phyloP scores from a whole-genome alignment of 1,140 invertebrate genomes.

The Drosophila cardini region DNA sequence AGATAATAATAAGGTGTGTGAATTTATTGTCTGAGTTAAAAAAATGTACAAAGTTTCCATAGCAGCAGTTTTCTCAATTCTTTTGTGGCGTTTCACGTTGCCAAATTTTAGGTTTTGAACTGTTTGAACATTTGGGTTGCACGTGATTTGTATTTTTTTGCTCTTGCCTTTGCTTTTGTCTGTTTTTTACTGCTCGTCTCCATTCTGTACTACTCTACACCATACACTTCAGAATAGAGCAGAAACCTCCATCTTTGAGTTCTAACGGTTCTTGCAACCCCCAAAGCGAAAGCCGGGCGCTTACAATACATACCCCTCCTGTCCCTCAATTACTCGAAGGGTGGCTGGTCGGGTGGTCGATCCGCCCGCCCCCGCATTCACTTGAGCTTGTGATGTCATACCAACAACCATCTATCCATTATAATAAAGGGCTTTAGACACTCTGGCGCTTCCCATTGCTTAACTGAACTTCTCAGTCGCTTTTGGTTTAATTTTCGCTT shows the following conservation, averaged over 20 bases:
- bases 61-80: not conserved
- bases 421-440: slow-evolving; percentile 75
- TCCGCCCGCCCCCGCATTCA: not conserved
- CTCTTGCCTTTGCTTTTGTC: slow-evolving; percentile 48
- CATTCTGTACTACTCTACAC: slow-evolving; percentile 25
- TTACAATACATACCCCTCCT: slow-evolving; percentile 25
- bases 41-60: slow-evolving; percentile 8
- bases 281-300: slow-evolving; percentile 61
- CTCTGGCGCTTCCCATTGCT: slow-evolving; percentile 50
- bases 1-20: slow-evolving; percentile 46
- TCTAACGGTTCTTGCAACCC: slow-evolving; percentile 45
- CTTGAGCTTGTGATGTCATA: slow-evolving; percentile 67
- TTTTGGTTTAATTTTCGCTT: slow-evolving; percentile 31
- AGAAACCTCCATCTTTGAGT: slow-evolving; percentile 30
- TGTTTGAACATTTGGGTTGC: slow-evolving; percentile 53
- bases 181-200: slow-evolving; percentile 41
- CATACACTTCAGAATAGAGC: slow-evolving; percentile 6
- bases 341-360: slow-evolving; percentile 18
- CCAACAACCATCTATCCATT: slow-evolving; percentile 58
- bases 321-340: slow-evolving; percentile 25
- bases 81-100: slow-evolving; percentile 10
- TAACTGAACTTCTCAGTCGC: not conserved
- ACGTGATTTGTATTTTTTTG: slow-evolving; percentile 62
- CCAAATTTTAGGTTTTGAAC: slow-evolving; percentile 19
- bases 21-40: slow-evolving; percentile 5